Conservation (phyloP, 2,113 vertebrate species). For the Chroicocephalus ridibundus region DNA sequence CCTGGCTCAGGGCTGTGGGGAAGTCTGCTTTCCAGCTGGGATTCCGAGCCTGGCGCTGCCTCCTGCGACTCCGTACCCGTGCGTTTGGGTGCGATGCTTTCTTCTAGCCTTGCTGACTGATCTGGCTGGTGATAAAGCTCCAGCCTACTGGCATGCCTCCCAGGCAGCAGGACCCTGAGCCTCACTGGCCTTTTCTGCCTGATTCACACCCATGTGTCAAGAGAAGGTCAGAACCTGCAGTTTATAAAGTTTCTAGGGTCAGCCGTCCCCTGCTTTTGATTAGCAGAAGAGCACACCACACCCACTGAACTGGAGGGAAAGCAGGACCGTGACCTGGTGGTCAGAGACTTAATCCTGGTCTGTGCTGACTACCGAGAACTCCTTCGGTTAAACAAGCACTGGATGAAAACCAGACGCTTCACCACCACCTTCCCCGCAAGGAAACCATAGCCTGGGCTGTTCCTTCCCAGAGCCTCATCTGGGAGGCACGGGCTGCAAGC, state of each 20-base stretch:
- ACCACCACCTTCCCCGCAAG: not conserved
- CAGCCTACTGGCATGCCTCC: no score
- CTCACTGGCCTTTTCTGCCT: not conserved
- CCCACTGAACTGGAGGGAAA: not conserved
- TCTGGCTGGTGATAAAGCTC: not conserved
- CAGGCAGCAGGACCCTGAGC: not conserved
- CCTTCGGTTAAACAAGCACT: not conserved
- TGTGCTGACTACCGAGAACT: not conserved
- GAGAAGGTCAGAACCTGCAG: not conserved
- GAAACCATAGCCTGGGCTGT: not conserved
- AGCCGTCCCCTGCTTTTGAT: not conserved
- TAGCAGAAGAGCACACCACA: not conserved
- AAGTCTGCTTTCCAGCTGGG: not conserved
- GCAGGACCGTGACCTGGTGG: not conserved
- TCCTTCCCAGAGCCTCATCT: not conserved
- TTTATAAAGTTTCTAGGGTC: not conserved
- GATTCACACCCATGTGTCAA: accelerated
- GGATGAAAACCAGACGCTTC: not conserved
- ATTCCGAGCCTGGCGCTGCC: not conserved
- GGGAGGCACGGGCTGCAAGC: not conserved
- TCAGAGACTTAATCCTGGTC: not conserved
- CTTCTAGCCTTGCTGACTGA: not conserved
- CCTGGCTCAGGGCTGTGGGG: not conserved
- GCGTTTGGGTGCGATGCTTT: not conserved
- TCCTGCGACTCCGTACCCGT: accelerated